Conservation (phyloP, 2,888 invertebrate genomes). For the Zonitis immaculata region DNA sequence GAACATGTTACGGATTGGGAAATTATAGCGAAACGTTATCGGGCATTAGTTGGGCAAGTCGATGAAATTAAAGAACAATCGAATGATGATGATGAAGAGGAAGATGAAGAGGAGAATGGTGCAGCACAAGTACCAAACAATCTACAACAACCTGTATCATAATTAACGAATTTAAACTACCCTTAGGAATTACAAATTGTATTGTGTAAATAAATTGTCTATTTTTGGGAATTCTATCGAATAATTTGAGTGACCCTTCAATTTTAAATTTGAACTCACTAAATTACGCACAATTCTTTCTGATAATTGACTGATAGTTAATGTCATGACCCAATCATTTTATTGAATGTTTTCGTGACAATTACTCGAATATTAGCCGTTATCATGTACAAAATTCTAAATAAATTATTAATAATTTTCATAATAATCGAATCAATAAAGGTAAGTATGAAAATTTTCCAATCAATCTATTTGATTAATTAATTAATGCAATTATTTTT, state of each 20-base stretch:
- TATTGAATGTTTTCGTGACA: not conserved
- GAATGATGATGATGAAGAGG: constrained; percentile 41
- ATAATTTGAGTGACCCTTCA: too few relatives aligned
- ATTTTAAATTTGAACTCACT: too few relatives aligned
- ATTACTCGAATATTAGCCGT: not conserved
- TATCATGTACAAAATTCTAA: not conserved
- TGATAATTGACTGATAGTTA: too few relatives aligned
- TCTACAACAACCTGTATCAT: constrained; percentile 20
- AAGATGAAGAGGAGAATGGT: constrained; percentile 39
- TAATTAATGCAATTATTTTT: not conserved
- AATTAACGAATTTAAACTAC: too few relatives aligned
- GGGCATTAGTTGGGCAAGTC: constrained; percentile 63
- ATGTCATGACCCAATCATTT: not conserved
- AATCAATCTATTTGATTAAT: too few relatives aligned
- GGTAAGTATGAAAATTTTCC: not conserved
- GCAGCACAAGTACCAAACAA: constrained; percentile 31
- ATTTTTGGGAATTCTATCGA: too few relatives aligned
- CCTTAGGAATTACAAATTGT: too few relatives aligned
- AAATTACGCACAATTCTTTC: too few relatives aligned
- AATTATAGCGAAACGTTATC: constrained; percentile 81
- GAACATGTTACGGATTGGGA: constrained; percentile 92
- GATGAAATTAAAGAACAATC: constrained; percentile 53
- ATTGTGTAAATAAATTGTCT: too few relatives aligned
- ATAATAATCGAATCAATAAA: not conserved
- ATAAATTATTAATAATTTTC: not conserved